A percentile compares a stretch with the other conserved stretches of the same genome.
phyloP scores from a whole-genome alignment of 2,888 invertebrate genomes.

The Trichacis sp. region DNA sequence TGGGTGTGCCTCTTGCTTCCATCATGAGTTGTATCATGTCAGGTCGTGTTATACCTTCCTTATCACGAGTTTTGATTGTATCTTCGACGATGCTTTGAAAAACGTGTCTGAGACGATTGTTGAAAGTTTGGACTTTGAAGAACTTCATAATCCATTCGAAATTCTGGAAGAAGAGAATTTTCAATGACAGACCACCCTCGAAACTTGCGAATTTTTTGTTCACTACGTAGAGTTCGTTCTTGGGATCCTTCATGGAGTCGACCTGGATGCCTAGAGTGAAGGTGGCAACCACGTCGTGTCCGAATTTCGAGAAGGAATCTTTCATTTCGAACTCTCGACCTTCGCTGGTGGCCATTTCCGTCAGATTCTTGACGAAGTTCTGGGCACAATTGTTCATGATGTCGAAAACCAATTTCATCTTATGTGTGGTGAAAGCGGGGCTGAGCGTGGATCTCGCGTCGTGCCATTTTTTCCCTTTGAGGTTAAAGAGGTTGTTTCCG shows the following conservation, averaged over 20 bases:
- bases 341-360: conserved; percentile 21
- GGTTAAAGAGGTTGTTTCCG: conserved; percentile 40
- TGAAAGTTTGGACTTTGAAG: no score
- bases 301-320: conserved; percentile 61
- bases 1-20: conserved; percentile 30
- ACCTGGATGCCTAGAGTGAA: conserved; percentile 69
- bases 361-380: conserved; percentile 35
- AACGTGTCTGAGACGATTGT: conserved; percentile 13
- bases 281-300: conserved; percentile 69
- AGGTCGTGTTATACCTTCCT: conserved; percentile 34
- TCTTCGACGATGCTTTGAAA: conserved; percentile 25
- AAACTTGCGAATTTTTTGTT: conserved; percentile 51
- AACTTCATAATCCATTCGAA: conserved; percentile 33
- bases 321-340: conserved; percentile 58
- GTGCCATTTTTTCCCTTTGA: conserved; percentile 69
- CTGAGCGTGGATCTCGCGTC: conserved; percentile 45
- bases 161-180: conserved; percentile 25
- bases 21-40: conserved; percentile 48
- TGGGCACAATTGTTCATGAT: conserved; percentile 47
- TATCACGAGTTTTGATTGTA: conserved; percentile 33
- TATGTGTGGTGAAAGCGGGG: conserved; percentile 48
- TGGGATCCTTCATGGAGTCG: conserved; percentile 53
- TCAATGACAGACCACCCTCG: conserved; percentile 21
- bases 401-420: conserved; percentile 49
- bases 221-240: conserved; percentile 59